Base-by-base conservation (phyloP, 2,797 vertebrate species). In the Cetoscarus ocellatus region DNA sequence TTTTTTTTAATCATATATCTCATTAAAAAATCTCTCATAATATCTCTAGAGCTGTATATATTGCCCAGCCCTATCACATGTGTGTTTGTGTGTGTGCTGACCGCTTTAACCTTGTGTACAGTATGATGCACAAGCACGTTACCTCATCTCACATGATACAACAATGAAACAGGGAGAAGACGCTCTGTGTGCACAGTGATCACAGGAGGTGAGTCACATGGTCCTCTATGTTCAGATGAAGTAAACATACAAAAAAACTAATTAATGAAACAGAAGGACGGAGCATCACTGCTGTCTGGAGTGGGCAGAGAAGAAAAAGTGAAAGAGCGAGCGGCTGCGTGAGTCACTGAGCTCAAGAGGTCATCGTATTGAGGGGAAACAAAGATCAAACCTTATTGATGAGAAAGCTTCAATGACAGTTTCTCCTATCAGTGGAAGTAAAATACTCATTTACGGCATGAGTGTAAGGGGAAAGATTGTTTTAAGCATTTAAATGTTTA, bases 101-200 rank as follows among this genome's bases (percentile, higher is more conserved):
- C 17, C 68, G 54, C 38, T 38, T 52, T 70, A 57, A 84, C 64
- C 70, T 73, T 77, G 51, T 85, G 55, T 82, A 18, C 61, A 52
- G 35, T n/a, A 34, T 54, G 57, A 73, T 73, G 67, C 78, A 71
- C 58, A 77, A 85, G 66, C 11, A 55, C 54, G 78, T 83, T 82
- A 91, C 84, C 78, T 92, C 89, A 93, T 88, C 66, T 43, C 58
- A 42, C 58, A 44, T 67, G 54, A 84, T 66, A 61, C 77, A 86
- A 77, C 65, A 77, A 50, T 76, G 27, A 78, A 73, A 82, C 62
- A 62, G 49, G 73, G 88, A 86, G 79, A 80, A 82, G 69, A 34
- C 83, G 61, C 72, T 66, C 17, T 85, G 83, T 50, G 73, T 64
- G 66, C 42, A 44, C 64, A 43, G 64, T 77, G 58, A 73, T 74